phyloP scores from a whole-genome alignment of 1,140 invertebrate species.

The Neodiprion pinetum region DNA sequence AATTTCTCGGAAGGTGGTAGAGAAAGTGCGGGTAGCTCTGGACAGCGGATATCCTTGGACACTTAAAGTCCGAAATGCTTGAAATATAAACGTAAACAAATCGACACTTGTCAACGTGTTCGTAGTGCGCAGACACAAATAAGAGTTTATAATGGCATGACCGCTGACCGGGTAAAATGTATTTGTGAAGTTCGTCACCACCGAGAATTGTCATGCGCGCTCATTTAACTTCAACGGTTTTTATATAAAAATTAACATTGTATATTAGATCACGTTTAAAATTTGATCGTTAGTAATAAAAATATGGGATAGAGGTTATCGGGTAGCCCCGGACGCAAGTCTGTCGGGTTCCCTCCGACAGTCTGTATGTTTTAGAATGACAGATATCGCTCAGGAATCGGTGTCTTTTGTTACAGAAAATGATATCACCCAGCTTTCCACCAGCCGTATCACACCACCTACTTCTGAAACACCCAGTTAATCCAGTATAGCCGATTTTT shows the following conservation, averaged over 20 bases:
- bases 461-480: neutral
- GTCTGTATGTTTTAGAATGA: neutral
- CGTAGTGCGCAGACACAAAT: too few species aligned
- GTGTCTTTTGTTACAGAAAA: too few species aligned
- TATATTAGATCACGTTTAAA: neutral
- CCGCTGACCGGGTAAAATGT: neutral
- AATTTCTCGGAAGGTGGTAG: neutral
- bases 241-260: neutral
- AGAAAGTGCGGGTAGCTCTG: neutral
- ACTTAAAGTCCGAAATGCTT: neutral
- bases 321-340: neutral
- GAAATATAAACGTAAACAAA: neutral
- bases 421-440: too few species aligned
- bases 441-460: neutral
- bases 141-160: neutral
- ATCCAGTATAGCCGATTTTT: neutral
- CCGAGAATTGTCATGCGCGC: neutral
- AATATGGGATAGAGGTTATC: neutral
- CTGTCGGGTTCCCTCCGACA: neutral
- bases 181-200: neutral
- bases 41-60: neutral
- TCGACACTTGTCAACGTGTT: neutral
- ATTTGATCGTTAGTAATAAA: neutral
- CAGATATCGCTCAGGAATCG: too few species aligned
- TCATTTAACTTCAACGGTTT: neutral